A percentile compares a stretch with the other conserved stretches of the same genome.
Conservation (phyloP, 2,113 vertebrate genomes). For the Pluvianellus socialis region DNA sequence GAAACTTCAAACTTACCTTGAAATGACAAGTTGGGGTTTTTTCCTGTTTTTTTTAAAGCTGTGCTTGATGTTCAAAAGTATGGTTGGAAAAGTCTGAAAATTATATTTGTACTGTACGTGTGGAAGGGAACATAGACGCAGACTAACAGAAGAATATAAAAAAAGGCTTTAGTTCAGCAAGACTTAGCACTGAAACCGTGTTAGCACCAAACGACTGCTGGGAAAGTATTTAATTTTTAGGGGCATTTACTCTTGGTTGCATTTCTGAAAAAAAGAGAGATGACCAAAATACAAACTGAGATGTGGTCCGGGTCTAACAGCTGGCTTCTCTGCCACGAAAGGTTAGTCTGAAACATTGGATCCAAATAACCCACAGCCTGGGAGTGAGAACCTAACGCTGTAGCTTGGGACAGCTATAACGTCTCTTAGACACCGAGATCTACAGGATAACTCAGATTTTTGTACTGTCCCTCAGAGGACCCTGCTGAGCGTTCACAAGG, state of each 20-base stretch:
- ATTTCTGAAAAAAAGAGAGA: not conserved
- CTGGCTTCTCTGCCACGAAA: not conserved
- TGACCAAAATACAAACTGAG: not conserved
- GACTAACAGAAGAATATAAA: not conserved
- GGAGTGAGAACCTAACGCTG: not conserved
- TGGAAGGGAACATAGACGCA: slow-evolving; percentile 28
- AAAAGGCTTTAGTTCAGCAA: slow-evolving; percentile 15
- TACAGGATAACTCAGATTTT: not conserved
- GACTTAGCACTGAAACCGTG: not conserved
- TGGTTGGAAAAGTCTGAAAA: slow-evolving; percentile 42
- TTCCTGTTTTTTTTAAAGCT: not conserved
- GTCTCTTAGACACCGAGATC: not conserved
- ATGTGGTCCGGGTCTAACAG: not conserved
- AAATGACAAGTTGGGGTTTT: not conserved
- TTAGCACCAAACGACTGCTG: slow-evolving; percentile 15
- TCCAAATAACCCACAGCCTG: not conserved
- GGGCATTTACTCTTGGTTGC: not conserved
- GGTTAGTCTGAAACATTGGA: not conserved
- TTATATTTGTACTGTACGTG: slow-evolving; percentile 43
- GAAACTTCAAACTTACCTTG: slow-evolving; percentile 67
- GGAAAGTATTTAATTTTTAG: not conserved
- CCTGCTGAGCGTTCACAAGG: not conserved
- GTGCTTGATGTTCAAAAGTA: slow-evolving; percentile 2
- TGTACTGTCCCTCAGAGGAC: not conserved
- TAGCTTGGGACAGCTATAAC: not conserved